Conservation (phyloP, 2,113 vertebrate genomes). For the Sylvietta virens region DNA sequence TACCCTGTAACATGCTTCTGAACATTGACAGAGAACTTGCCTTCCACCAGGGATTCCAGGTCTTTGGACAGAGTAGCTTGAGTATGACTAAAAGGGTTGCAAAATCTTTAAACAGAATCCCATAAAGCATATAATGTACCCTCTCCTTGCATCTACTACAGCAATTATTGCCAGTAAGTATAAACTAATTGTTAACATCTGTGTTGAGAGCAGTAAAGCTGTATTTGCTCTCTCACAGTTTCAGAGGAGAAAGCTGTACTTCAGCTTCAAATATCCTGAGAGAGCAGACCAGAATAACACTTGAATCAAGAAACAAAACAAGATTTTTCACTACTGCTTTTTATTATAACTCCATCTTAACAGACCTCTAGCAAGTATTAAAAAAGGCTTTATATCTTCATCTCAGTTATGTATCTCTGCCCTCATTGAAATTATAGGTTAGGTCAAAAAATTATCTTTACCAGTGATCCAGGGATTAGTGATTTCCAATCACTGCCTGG, state of each 20-base stretch:
- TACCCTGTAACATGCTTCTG: background rate
- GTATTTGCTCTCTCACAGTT: background rate
- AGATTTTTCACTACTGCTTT: background rate
- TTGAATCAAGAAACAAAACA: background rate
- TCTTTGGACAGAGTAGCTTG: background rate
- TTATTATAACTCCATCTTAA: background rate
- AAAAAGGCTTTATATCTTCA: background rate
- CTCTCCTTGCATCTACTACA: background rate
- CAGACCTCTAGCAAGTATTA: background rate
- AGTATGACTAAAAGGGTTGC: background rate
- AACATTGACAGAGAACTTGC: background rate
- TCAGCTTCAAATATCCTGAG: background rate
- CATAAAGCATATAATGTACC: background rate
- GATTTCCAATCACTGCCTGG: background rate
- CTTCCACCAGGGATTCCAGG: background rate
- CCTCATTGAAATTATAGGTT: background rate
- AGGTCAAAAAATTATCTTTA: background rate
- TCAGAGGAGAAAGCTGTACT: background rate
- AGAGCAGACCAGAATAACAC: background rate
- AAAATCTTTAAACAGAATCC: conserved; percentile 13
- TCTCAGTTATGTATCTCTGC: background rate
- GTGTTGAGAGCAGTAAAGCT: background rate
- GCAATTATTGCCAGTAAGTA: conserved; percentile 19
- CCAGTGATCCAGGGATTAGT: background rate
- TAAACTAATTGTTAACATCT: conserved; percentile 23